Conservation (phyloP, 1,140 invertebrate species). For the Zaprionus gabonicus region DNA sequence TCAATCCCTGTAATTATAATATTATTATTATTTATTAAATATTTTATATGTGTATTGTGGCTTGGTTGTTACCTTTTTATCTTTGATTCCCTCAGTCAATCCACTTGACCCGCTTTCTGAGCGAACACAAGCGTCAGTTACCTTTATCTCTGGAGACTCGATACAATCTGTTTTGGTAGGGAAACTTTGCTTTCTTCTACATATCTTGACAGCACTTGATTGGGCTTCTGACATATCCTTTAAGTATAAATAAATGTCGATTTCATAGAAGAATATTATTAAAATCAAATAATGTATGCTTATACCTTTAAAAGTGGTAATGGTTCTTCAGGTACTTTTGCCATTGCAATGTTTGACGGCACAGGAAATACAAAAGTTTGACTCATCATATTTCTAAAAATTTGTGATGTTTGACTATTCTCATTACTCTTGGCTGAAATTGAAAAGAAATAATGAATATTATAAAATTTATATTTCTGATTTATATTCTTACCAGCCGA, state of each 20-base stretch:
- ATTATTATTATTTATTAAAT: background rate
- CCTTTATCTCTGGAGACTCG: constrained; percentile 58
- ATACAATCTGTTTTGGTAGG: constrained; percentile 75
- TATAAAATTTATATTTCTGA: background rate
- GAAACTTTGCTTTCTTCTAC: constrained; percentile 83
- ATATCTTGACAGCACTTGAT: constrained; percentile 67
- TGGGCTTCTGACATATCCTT: constrained; percentile 70
- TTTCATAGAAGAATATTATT: background rate
- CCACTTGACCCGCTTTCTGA: constrained; percentile 44
- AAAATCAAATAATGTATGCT: background rate
- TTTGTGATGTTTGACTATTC: constrained; percentile 89
- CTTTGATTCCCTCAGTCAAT: constrained; percentile 59
- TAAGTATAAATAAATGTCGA: background rate
- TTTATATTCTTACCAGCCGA: constrained; percentile 83
- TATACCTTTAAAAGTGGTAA: constrained; percentile 79
- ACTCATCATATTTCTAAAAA: constrained; percentile 90
- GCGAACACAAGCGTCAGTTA: constrained; percentile 47
- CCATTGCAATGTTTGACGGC: constrained; percentile 81
- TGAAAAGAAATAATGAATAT: background rate
- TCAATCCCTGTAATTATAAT: constrained; percentile 46
- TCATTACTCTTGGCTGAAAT: constrained; percentile 69
- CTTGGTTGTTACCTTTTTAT: constrained; percentile 58
- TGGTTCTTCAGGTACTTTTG: constrained; percentile 80
- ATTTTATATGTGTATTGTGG: background rate
- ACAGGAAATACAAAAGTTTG: constrained; percentile 89